These are phyloP conservation scores for Meghimatium bilineatum DNA, from an alignment of 2,888 invertebrate genomes.

Conservation along the genomic window DNA sequence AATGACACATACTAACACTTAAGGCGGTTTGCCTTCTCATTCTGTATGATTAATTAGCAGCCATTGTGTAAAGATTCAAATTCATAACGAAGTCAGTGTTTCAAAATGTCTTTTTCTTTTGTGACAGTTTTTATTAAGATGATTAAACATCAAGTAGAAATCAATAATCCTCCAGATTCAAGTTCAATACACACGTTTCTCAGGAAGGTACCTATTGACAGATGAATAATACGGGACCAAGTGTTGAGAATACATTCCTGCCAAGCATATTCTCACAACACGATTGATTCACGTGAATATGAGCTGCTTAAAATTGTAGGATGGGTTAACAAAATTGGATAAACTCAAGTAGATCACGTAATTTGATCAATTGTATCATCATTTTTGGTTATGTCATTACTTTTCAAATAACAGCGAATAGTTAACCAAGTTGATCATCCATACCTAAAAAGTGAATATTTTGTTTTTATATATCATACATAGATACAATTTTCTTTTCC, in stretches of 20 bases:
- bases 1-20: neutral
- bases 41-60: neutral
- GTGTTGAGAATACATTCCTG: constrained; percentile 1
- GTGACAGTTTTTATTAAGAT: neutral
- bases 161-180: too few species aligned
- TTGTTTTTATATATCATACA: constrained; percentile 3
- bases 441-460: neutral
- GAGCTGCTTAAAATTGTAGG: too few species aligned
- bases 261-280: neutral
- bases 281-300: neutral
- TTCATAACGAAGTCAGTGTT: neutral
- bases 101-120: neutral
- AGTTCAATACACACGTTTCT: neutral
- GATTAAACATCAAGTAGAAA: neutral
- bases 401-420: neutral
- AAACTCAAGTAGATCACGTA: neutral
- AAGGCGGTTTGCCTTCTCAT: neutral
- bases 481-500: neutral
- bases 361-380: neutral
- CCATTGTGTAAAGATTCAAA: neutral
- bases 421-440: neutral
- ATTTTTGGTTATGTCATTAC: neutral
- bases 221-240: constrained; percentile 2
- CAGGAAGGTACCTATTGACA: neutral
- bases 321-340: neutral